Conservation (phyloP, 2,113 vertebrate genomes). For the Brienomyrus longianalis region DNA sequence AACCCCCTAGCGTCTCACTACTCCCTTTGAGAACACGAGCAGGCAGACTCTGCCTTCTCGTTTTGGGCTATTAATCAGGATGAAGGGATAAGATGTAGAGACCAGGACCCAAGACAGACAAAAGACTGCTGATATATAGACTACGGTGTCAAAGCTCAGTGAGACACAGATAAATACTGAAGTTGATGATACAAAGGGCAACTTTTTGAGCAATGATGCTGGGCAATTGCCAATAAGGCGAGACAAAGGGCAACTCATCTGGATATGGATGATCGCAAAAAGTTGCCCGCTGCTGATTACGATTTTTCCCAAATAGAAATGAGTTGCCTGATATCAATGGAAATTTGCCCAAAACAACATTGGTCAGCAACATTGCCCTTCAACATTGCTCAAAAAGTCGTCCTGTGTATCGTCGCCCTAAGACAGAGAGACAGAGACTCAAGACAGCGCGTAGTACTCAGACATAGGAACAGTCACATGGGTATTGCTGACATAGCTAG, state of each 20-base stretch:
- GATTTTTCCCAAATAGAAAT: neutral
- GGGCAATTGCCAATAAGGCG: neutral
- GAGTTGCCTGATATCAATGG: neutral
- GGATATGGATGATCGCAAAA: neutral
- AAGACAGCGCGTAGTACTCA: neutral
- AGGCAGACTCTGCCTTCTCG: neutral
- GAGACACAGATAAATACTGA: neutral
- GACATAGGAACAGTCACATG: neutral
- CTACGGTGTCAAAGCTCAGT: neutral
- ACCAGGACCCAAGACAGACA: neutral
- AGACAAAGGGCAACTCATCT: neutral
- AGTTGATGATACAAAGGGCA: neutral
- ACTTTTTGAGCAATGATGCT: neutral
- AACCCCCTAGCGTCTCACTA: neutral
- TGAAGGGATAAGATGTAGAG: neutral
- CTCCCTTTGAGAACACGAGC: neutral
- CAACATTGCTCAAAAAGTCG: no score
- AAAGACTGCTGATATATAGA: neutral
- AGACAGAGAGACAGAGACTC: neutral
- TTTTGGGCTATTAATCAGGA: neutral
- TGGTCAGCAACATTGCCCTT: neutral
- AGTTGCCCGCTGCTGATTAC: neutral
- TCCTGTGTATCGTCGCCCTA: neutral
- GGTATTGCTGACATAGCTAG: neutral
- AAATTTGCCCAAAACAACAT: neutral